phyloP scores from a whole-genome alignment of 2,797 vertebrate species.

The Naso thynnoides region DNA sequence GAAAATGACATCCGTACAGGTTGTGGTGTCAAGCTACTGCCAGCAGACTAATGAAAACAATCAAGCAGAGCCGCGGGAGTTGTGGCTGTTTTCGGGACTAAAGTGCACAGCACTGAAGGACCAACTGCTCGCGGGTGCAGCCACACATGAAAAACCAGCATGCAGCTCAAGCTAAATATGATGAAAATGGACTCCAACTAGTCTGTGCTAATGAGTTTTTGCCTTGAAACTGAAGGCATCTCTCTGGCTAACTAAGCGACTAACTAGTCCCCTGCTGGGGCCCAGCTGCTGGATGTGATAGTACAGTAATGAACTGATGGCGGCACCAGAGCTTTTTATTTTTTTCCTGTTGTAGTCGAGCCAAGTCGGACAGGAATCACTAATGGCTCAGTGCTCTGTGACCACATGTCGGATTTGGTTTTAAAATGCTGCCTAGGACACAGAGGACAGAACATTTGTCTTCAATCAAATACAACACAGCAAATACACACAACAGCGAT shows the following conservation, averaged over 20 bases:
- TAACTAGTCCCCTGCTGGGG: constrained; percentile 73
- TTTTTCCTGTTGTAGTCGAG: constrained; percentile 54
- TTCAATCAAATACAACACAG: constrained; percentile 33
- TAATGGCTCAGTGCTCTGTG: constrained; percentile 28
- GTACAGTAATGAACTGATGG: constrained; percentile 50
- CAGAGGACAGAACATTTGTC: constrained; percentile 28
- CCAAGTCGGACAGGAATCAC: constrained; percentile 48
- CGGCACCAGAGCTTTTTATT: constrained; percentile 45
- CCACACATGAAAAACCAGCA: constrained; percentile 30
- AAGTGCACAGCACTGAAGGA: constrained; percentile 33
- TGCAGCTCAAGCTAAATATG: constrained; percentile 22
- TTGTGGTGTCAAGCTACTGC: constrained; percentile 49
- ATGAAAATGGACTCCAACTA: constrained; percentile 60
- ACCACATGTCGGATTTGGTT: constrained; percentile 44
- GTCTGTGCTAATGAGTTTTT: constrained; percentile 66
- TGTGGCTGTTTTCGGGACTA: constrained; percentile 51
- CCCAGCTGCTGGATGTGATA: constrained; percentile 74
- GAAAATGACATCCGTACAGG: constrained; percentile 49
- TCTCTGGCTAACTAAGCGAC: constrained; percentile 71
- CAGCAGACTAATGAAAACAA: constrained; percentile 68
- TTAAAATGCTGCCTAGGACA: constrained; percentile 29
- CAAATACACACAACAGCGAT: constrained; percentile 13
- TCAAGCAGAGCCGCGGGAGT: constrained; percentile 60
- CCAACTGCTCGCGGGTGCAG: constrained; percentile 40
- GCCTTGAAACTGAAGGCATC: constrained; percentile 56